Percentiles rank a stretch among this genome's conserved stretches.
Evolutionary conservation across 2,888 invertebrate genomes (phyloP).

Genomic region (Germaria angustata): DNA sequence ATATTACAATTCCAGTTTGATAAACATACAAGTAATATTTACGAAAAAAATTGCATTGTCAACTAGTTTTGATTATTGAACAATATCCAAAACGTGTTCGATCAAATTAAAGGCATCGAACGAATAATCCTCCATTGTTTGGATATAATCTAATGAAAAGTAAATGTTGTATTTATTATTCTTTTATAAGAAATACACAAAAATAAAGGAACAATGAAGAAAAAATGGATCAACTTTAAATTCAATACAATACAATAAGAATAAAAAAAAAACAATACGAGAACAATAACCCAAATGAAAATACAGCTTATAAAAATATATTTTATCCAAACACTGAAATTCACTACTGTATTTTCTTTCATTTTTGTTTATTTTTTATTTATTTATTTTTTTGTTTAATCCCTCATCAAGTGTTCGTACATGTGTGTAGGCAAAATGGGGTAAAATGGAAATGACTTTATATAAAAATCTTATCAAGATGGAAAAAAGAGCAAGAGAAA

Average conservation of each 20-base stretch:
- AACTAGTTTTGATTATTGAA: constrained; percentile 15
- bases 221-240: constrained; percentile 40
- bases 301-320: constrained; percentile 39
- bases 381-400: too few species aligned
- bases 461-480: constrained; percentile 34
- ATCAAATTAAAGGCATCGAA: not conserved
- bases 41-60: constrained; percentile 16
- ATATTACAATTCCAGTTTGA: constrained; percentile 19
- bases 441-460: constrained; percentile 54
- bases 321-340: constrained; percentile 58
- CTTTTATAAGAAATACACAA: constrained; percentile 11
- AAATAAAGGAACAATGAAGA: not conserved
- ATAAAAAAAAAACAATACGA: not conserved
- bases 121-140: constrained; percentile 47
- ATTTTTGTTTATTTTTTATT: too few species aligned
- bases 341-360: constrained; percentile 23
- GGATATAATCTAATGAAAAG: constrained; percentile 55
- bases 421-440: not conserved
- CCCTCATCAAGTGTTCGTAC: not conserved
- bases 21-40: not conserved
- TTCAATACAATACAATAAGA: constrained; percentile 16
- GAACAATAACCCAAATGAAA: constrained; percentile 31
- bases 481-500: not conserved
- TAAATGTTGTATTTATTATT: constrained; percentile 54
- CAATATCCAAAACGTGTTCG: not conserved